Base-by-base conservation (phyloP, 2,113 vertebrate species). In the Nannospalax galili region DNA sequence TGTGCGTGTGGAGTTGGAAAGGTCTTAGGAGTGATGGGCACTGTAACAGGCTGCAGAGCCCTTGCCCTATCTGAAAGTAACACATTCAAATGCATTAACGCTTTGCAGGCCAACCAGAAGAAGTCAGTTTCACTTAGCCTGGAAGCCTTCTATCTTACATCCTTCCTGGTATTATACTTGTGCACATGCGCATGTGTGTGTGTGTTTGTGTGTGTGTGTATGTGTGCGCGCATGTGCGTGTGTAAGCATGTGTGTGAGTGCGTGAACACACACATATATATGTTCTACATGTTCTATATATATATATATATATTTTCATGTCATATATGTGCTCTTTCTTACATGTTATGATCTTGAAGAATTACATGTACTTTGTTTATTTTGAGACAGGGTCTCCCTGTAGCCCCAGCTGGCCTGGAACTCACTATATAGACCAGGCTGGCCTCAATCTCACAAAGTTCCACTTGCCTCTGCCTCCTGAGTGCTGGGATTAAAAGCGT, bases 91-190 rank as follows among this genome's bases (percentile, higher is more conserved):
- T 30, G 15, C 28, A 16, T 30, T 14, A 30, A 28, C 24, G 32
- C 75, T 65, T 85, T 15, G 28, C 30, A 3, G 58, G 26, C 9
- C 2, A 0, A 12, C 32, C 62, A 1, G 7, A 52, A 35, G 0
- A 24, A 40, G 35, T 0, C 0, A 45, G 22, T 30, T 1, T 30
- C 16, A 15, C 22, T 45, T 2, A 84, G 20, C 52, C 24, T 1
- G 6, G 9, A 45, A 78, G 37, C 19, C 62, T 67, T 19, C 60
- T 62, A 4, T 62, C 22, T 62, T 62, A 62, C 16, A 62, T 62
- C 22, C 60, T 62, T 67, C 45, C n/a, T 4, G 7, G 0, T 9
- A 20, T 3, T 74, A 67, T 60, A 30, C 16, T 26, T 4, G 40
- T 19, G 5, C 32, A 40, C 32, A 37, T 42, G 58, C 58, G 58